Percentiles rank a stretch among this genome's conserved stretches.
Conservation (phyloP, 2,888 invertebrate genomes). For the Gonocerus acuteangulatus region DNA sequence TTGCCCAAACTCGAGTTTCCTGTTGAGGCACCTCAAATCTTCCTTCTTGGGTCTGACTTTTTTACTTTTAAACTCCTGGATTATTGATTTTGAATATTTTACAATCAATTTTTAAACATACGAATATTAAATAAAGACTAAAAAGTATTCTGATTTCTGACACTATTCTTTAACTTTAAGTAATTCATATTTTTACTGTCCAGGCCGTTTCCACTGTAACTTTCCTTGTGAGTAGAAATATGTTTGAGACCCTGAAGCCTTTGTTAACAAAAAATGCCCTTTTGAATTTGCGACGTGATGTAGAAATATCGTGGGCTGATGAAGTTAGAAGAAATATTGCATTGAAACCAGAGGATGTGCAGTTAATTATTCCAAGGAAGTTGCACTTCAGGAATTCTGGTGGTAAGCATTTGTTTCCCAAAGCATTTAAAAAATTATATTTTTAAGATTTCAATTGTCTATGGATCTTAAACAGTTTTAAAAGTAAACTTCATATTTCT, state of each 20-base stretch:
- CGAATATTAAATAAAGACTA: too few relatives aligned
- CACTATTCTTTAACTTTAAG: too few relatives aligned
- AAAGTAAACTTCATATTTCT: too few relatives aligned
- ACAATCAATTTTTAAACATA: too few relatives aligned
- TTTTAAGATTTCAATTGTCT: too few relatives aligned
- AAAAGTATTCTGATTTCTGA: too few relatives aligned
- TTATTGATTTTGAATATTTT: too few relatives aligned
- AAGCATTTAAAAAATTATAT: neutral
- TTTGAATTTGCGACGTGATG: conserved; percentile 30
- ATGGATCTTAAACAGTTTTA: too few relatives aligned
- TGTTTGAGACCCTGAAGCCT: conserved; percentile 31
- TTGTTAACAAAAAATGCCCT: conserved; percentile 32
- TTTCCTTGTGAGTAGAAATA: conserved; percentile 30
- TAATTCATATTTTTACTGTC: neutral
- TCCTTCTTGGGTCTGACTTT: too few relatives aligned
- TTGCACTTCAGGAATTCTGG: conserved; percentile 29
- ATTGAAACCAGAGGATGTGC: conserved; percentile 33
- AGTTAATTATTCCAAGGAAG: conserved; percentile 34
- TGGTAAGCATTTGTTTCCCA: conserved; percentile 6
- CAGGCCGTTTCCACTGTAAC: conserved; percentile 34
- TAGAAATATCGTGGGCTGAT: conserved; percentile 34
- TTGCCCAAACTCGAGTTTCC: too few relatives aligned
- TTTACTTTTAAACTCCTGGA: too few relatives aligned
- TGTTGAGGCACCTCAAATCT: too few relatives aligned
- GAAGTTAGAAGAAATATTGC: conserved; percentile 33